These are phyloP conservation scores for Odontomyia ornata DNA, from an alignment of 2,888 invertebrate species.

Conservation along the genomic window DNA sequence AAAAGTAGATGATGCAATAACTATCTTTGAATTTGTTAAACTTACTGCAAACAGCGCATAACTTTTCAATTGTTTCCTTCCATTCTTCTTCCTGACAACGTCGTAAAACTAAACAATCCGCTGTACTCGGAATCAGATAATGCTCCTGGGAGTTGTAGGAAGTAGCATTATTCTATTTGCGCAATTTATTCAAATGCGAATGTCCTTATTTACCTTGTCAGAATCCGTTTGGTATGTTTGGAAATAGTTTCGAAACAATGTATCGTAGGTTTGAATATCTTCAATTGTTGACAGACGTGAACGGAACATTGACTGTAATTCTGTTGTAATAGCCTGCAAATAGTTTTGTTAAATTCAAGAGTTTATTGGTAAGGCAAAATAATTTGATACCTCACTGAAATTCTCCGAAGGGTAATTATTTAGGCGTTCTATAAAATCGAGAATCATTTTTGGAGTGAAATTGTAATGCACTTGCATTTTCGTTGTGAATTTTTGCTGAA, in stretches of 20 bases:
- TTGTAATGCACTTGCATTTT: slow-evolving; percentile 59
- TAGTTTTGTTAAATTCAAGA: not conserved
- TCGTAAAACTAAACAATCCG: slow-evolving; percentile 56
- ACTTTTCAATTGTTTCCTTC: slow-evolving; percentile 70
- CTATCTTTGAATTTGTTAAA: not conserved
- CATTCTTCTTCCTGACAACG: slow-evolving; percentile 69
- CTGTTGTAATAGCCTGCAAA: slow-evolving; percentile 74
- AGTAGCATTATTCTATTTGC: not conserved
- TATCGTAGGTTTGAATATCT: slow-evolving; percentile 72
- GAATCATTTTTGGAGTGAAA: slow-evolving; percentile 63
- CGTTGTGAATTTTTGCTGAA: slow-evolving; percentile 57
- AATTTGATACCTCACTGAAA: slow-evolving; percentile 59
- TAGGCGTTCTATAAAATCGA: slow-evolving; percentile 59
- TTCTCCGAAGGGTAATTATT: slow-evolving; percentile 58
- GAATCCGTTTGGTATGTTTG: slow-evolving; percentile 56
- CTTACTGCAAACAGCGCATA: slow-evolving; percentile 72
- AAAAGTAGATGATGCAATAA: too few species aligned
- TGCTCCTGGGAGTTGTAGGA: slow-evolving; percentile 55
- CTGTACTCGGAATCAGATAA: slow-evolving; percentile 58
- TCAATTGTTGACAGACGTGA: slow-evolving; percentile 75
- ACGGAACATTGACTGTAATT: slow-evolving; percentile 78
- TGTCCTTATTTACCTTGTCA: not conserved
- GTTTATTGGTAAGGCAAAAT: slow-evolving; percentile 19
- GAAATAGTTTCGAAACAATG: slow-evolving; percentile 69
- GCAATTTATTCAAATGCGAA: not conserved